Evolutionary conservation across 2,888 invertebrate species (phyloP).

Genomic region (Lottia scabra): DNA sequence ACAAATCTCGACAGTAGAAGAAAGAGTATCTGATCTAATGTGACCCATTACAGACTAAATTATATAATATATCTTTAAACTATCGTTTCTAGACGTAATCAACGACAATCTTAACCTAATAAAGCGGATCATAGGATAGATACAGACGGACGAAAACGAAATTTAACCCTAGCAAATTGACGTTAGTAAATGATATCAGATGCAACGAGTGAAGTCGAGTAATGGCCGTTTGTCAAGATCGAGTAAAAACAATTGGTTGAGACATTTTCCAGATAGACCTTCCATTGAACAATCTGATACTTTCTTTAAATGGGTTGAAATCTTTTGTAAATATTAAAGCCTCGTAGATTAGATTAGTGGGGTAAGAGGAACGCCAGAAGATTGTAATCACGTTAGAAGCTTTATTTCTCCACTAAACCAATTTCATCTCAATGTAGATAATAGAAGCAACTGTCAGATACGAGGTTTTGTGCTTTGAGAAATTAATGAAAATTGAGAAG

Average conservation of each 20-base stretch:
- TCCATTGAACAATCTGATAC: constrained; percentile 1
- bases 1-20: too few relatives aligned
- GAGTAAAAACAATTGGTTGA: constrained; percentile 1
- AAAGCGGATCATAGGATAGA: not conserved
- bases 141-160: not conserved
- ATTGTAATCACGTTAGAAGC: not conserved
- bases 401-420: constrained; percentile 5
- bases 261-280: not conserved
- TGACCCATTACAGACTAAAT: too few relatives aligned
- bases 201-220: not conserved
- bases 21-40: too few relatives aligned
- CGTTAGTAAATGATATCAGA: not conserved
- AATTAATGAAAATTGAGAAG: not conserved
- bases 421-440: constrained; percentile 5
- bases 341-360: not conserved
- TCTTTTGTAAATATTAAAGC: constrained; percentile 6
- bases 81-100: not conserved
- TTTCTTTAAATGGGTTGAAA: constrained; percentile 4
- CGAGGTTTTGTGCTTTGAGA: not conserved
- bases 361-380: not conserved
- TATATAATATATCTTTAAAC: too few relatives aligned
- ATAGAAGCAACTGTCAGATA: not conserved
- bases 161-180: not conserved
- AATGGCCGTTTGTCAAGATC: constrained; percentile 4
- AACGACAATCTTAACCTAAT: not conserved